Evolutionary conservation across 2,113 vertebrate species (phyloP).

Genomic region (Echinops telfairi): DNA sequence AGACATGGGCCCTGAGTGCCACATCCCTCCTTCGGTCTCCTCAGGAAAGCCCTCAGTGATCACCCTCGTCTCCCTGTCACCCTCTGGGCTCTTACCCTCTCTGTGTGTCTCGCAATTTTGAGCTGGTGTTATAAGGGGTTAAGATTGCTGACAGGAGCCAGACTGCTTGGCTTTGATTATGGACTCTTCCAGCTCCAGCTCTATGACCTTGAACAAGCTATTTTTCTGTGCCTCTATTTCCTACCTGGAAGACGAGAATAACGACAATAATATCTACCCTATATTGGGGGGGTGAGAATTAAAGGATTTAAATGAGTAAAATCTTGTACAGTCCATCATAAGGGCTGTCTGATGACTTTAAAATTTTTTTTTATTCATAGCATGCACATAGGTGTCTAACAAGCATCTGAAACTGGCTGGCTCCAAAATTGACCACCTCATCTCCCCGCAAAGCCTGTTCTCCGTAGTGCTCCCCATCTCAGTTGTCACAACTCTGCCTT

Average conservation of each 20-base stretch:
- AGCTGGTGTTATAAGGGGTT: background rate
- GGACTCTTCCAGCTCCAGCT: background rate
- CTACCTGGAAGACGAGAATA: conserved; percentile 22
- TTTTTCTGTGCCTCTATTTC: conserved; percentile 9
- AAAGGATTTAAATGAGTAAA: background rate
- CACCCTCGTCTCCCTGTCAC: background rate
- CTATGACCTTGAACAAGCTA: background rate
- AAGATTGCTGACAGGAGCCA: background rate
- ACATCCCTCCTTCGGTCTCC: background rate
- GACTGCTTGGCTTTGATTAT: background rate
- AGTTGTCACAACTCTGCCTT: background rate
- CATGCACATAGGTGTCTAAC: background rate
- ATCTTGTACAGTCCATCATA: background rate
- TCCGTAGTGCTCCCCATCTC: background rate
- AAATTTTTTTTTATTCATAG: background rate
- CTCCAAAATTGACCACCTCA: background rate
- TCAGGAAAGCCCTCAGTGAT: conserved; percentile 16
- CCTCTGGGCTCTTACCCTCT: background rate
- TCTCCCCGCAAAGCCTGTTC: background rate
- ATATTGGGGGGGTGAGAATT: background rate
- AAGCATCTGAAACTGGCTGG: conserved; percentile 13
- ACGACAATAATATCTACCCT: background rate
- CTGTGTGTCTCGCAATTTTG: background rate
- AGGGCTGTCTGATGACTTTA: background rate
- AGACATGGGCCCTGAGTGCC: background rate